phyloP scores from a whole-genome alignment of 2,113 vertebrate species.

The Coryphaenoides rupestris region DNA sequence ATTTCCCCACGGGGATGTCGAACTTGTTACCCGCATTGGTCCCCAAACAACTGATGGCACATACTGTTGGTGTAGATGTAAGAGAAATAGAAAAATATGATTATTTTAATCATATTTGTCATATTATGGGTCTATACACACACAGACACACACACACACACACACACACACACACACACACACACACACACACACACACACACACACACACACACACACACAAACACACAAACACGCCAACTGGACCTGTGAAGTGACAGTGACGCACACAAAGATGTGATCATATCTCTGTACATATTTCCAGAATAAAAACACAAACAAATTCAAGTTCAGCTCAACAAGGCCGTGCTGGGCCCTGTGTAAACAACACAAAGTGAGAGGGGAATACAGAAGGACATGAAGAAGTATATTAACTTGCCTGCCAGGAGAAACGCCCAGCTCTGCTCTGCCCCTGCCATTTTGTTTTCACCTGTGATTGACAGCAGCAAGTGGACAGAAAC shows the following conservation, averaged over 20 bases:
- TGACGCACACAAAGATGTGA: too few species aligned
- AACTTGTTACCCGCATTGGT: conserved; percentile 60
- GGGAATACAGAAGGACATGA: neutral
- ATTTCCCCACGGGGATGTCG: conserved; percentile 58
- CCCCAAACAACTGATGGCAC: conserved; percentile 41
- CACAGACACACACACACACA: neutral
- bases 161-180: neutral
- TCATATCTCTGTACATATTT: too few species aligned
- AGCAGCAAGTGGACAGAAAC: conserved; percentile 63
- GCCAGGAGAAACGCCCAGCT: conserved; percentile 60
- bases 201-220: neutral
- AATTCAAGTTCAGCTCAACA: too few species aligned
- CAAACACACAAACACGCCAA: too few species aligned
- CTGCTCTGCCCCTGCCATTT: conserved; percentile 70
- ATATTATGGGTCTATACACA: too few species aligned
- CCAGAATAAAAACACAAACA: too few species aligned
- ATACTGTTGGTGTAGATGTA: conserved; percentile 51
- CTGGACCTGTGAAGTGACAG: too few species aligned
- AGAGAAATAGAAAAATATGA: neutral
- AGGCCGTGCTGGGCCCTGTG: too few species aligned
- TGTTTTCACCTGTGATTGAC: conserved; percentile 74
- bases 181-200: neutral
- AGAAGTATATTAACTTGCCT: conserved; percentile 64
- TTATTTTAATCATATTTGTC: neutral
- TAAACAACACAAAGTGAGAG: too few species aligned